Evolutionary conservation across 2,888 invertebrate species (phyloP).

Genomic region (Formica aserva): DNA sequence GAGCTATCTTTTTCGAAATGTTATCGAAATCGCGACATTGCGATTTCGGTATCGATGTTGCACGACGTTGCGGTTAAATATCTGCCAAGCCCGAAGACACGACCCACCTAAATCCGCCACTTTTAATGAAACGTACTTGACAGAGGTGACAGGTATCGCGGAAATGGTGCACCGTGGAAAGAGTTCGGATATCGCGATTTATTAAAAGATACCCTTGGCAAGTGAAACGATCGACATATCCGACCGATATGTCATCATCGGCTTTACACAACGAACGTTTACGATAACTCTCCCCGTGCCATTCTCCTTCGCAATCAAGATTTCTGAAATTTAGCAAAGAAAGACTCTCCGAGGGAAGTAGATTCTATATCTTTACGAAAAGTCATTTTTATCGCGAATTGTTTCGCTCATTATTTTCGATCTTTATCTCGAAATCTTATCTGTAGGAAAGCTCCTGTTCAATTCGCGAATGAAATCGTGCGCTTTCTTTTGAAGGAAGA

Average conservation of each 20-base stretch:
- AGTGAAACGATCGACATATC: slow-evolving; percentile 21
- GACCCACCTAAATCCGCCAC: slow-evolving; percentile 30
- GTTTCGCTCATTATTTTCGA: neutral
- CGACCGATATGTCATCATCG: slow-evolving; percentile 7
- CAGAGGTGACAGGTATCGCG: slow-evolving; percentile 18
- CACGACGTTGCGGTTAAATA: slow-evolving; percentile 42
- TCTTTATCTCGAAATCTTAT: neutral
- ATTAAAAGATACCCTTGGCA: slow-evolving; percentile 42
- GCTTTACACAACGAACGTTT: neutral
- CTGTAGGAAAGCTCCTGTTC: neutral
- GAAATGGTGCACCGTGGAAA: slow-evolving; percentile 19
- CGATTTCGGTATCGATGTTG: slow-evolving; percentile 16
- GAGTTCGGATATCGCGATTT: slow-evolving; percentile 37
- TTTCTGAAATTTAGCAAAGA: neutral
- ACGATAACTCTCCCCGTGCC: neutral
- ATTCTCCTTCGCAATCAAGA: neutral
- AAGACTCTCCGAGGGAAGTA: neutral
- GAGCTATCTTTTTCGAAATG: neutral
- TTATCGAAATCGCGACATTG: slow-evolving; percentile 24
- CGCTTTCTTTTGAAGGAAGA: neutral
- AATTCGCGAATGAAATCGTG: slow-evolving; percentile 9
- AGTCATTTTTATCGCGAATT: slow-evolving; percentile 22
- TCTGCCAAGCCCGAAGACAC: slow-evolving; percentile 25
- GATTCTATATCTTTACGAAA: neutral
- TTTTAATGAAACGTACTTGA: slow-evolving; percentile 36